phyloP scores from a whole-genome alignment of 2,113 vertebrate species.

The Geococcyx californianus region DNA sequence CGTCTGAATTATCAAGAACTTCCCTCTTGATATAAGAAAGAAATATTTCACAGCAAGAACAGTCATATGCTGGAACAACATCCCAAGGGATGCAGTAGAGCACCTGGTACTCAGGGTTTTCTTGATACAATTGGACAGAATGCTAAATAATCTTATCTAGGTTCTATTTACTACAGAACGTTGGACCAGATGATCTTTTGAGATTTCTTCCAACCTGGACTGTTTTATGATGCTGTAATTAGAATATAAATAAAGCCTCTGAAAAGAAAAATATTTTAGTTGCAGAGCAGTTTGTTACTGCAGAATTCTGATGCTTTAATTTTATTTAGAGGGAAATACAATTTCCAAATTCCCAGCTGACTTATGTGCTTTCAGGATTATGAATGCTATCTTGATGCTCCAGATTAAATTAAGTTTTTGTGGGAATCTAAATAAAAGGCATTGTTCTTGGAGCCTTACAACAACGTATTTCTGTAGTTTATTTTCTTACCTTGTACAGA shows the following conservation, averaged over 20 bases:
- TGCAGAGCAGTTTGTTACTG: background rate
- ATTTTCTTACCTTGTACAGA: background rate
- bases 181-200: background rate
- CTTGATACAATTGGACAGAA: fast-evolving
- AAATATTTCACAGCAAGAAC: background rate
- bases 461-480: fast-evolving
- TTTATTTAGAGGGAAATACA: background rate
- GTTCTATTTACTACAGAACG: background rate
- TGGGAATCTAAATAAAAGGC: background rate
- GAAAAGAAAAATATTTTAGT: background rate
- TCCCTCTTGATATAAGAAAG: background rate
- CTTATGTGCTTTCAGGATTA: background rate
- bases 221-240: background rate
- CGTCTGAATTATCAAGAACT: background rate
- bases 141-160: background rate
- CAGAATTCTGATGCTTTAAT: background rate
- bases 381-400: background rate
- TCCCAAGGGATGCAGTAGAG: background rate
- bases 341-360: background rate
- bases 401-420: background rate
- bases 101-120: background rate
- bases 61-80: background rate
- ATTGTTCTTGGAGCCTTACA: background rate
- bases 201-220: background rate
- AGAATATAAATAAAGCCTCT: background rate